Base-by-base conservation (phyloP, 2,113 vertebrate species). In the Notothenia coriiceps region DNA sequence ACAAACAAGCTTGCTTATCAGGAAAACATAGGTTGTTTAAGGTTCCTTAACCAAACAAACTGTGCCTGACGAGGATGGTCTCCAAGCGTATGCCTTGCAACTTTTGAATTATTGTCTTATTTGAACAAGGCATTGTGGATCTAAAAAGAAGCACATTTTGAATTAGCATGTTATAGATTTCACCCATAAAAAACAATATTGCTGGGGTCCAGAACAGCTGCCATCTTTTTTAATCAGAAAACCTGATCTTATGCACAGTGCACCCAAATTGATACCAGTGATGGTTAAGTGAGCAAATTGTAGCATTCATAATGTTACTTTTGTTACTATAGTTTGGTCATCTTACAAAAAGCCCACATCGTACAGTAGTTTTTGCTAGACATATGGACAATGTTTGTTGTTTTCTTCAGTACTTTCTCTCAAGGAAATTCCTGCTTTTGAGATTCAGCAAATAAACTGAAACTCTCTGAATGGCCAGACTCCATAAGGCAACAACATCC, bases 361-460 rank as follows among this genome's bases (percentile, higher is more conserved):
- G 6, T n/a, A n/a, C n/a, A n/a, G n/a, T 40, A 40, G 35, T 40
- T 40, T 6, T 40, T 40, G 35, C 35, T 6, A 40, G 35, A 40
- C 35, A 40, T 6, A 40, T 29, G 29, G 35, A 40, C 35, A 40
- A 6, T 40, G 35, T 7, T 40, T 40, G 29, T 40, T 52, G 9
- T 51, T n/a, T 8, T 8, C 50, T 7, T n/a, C 12, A 11, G 11
- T 5, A 22, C 47, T 73, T 40, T 43, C 44, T 43, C 6, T 15
- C 29, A 52, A 43, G 52, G 3, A 43, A 51, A 62, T 52, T 6
- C 1, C 18, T 50, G 12, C 13, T 22, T 8, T 46, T 22, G 52
- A 20, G 22, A 49, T 10, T 64, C 17, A 55, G 25, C 51, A 46
- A 51, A 15, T 57, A 49, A 75, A 66, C 25, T 40, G 62, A 66